A percentile compares a stretch with the other conserved stretches of the same genome.
These are phyloP conservation scores for Drosophila baimaii DNA, from an alignment of 1,140 invertebrate genomes.

Conservation along the genomic window DNA sequence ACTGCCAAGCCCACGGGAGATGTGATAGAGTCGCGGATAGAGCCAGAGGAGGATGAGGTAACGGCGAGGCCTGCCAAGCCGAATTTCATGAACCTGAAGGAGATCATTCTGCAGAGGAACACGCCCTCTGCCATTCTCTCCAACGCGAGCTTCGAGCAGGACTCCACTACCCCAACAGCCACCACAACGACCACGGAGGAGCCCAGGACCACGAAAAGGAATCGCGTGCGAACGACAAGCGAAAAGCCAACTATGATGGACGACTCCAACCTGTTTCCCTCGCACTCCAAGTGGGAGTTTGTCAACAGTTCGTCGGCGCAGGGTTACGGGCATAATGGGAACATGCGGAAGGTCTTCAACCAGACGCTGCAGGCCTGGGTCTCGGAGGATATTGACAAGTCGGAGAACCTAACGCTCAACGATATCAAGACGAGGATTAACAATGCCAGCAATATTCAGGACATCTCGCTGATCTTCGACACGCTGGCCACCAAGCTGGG, in stretches of 20 bases:
- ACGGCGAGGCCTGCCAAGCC: constrained; percentile 45
- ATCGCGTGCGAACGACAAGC: constrained; percentile 57
- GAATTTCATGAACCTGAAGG: constrained; percentile 80
- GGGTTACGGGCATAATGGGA: constrained; percentile 60
- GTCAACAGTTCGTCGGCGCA: constrained; percentile 70
- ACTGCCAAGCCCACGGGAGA: constrained; percentile 31
- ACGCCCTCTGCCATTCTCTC: constrained; percentile 38
- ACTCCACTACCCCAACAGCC: constrained; percentile 17
- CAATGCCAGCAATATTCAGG: constrained; percentile 82
- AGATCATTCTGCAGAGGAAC: constrained; percentile 73
- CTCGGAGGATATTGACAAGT: constrained; percentile 77
- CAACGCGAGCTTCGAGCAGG: constrained; percentile 17
- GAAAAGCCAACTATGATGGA: constrained; percentile 73
- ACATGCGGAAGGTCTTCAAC: constrained; percentile 81
- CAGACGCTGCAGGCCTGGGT: constrained; percentile 83
- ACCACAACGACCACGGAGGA: constrained; percentile 29
- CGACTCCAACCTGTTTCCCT: constrained; percentile 79
- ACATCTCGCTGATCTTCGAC: constrained; percentile 83
- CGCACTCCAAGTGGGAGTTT: constrained; percentile 83
- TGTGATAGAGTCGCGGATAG: constrained; percentile 63
- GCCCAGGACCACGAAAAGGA: constrained; percentile 46
- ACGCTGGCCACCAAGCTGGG: constrained; percentile 82
- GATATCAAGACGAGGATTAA: constrained; percentile 80
- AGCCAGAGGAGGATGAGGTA: constrained; percentile 58
- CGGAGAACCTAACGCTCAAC: constrained; percentile 71